phyloP scores from a whole-genome alignment of 2,888 invertebrate genomes.

The Alloscopus bannaensis region DNA sequence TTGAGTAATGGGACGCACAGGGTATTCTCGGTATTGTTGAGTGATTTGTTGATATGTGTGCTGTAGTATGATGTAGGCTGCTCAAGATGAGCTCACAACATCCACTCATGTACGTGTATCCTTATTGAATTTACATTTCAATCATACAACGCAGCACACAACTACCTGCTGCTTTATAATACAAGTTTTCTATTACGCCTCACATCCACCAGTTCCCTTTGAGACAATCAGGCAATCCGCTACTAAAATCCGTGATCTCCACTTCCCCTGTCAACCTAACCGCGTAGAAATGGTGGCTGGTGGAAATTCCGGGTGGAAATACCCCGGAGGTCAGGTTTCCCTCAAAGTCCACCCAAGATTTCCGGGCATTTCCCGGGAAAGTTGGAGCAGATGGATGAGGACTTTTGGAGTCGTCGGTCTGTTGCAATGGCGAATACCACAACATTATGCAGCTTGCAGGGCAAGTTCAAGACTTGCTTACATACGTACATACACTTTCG shows the following conservation, averaged over 20 bases:
- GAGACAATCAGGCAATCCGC: conserved; percentile 59
- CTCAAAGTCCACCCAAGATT: conserved; percentile 39
- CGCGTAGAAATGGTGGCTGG: conserved; percentile 29
- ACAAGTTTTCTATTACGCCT: background rate
- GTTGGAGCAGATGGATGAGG: conserved; percentile 58
- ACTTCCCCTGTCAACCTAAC: conserved; percentile 49
- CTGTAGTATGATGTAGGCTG: too few relatives aligned
- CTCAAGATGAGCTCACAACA: conserved; percentile 10
- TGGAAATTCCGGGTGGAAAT: conserved; percentile 64
- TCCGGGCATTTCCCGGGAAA: conserved; percentile 61
- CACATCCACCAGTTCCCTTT: conserved; percentile 2
- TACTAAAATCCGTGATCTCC: conserved; percentile 63
- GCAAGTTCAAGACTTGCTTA: conserved; percentile 38
- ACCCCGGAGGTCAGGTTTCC: conserved; percentile 35
- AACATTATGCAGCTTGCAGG: conserved; percentile 36
- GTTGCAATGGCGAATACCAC: conserved; percentile 11
- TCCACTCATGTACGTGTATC: background rate
- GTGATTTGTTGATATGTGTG: too few relatives aligned
- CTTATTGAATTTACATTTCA: background rate
- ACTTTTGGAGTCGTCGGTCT: conserved; percentile 26
- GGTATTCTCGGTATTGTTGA: too few relatives aligned
- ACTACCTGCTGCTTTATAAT: conserved; percentile 6
- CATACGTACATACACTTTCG: too few relatives aligned
- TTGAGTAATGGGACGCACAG: too few relatives aligned
- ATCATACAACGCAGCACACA: background rate